Conservation (phyloP, 2,888 invertebrate genomes). For the Agrilus cyanescens region DNA sequence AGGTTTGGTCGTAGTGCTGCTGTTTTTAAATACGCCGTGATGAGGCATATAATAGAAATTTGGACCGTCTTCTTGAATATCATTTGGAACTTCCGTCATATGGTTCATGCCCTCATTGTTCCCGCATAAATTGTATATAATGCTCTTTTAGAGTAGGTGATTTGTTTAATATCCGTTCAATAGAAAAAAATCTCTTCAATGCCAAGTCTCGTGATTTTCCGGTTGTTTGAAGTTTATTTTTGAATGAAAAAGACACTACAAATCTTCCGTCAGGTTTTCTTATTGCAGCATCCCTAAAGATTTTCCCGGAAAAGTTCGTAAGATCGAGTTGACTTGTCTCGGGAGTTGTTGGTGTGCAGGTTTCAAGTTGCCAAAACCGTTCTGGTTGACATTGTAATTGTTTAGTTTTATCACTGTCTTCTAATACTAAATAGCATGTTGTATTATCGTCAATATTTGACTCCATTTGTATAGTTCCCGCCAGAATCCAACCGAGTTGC, state of each 20-base stretch:
- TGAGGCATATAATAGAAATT: too few relatives aligned
- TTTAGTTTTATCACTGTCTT: neutral
- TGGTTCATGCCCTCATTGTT: conserved; percentile 5
- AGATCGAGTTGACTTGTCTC: neutral
- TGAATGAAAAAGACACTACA: neutral
- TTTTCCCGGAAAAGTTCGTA: neutral
- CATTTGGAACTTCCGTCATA: neutral
- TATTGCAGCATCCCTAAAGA: neutral
- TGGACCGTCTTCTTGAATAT: too few relatives aligned
- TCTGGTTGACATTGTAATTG: conserved; percentile 5
- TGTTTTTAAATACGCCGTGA: too few relatives aligned
- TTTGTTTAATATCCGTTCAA: conserved; percentile 7
- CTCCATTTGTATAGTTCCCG: neutral
- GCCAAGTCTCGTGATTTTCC: conserved; percentile 4
- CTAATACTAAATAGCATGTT: too few relatives aligned
- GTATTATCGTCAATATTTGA: too few relatives aligned
- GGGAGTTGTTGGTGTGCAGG: neutral
- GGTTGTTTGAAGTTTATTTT: conserved; percentile 1
- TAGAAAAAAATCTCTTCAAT: conserved; percentile 6
- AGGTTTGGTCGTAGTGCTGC: too few relatives aligned
- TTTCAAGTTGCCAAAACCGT: conserved; percentile 10
- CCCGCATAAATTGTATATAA: conserved; percentile 6
- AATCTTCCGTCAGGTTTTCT: neutral
- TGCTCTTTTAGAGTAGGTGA: conserved; percentile 2
- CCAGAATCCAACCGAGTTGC: conserved; percentile 2